Evolutionary conservation across 2,113 vertebrate genomes (phyloP), one percentile per base, ranked within the genome.

Genomic region (Bagarius yarrelli): DNA sequence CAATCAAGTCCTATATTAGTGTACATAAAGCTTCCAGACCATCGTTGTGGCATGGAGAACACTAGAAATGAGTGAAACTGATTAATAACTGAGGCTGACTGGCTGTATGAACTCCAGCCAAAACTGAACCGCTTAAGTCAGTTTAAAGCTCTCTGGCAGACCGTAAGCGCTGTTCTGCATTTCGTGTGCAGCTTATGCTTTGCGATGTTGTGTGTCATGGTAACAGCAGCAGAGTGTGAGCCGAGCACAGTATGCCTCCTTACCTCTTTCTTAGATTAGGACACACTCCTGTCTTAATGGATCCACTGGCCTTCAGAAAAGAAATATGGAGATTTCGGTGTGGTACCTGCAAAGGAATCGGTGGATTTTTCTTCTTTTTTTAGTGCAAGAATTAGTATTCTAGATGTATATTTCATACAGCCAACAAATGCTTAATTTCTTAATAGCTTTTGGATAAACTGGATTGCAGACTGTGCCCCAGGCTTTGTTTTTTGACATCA

Each of bases 131-230:
- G 40, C 47, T 81, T 63, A 25, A 55, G n/a, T 50, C 19, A 36
- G 21, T 73, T 32, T 34, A 81, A 79, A 81, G 27, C 44, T 55
- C 32, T 75, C 57, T 66, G 60, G 50, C 59, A 75, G 27, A 64
- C 25, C 34, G 18, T 63, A 61, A 47, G 27, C 79, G 21, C 14
- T 13, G 15, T 64, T 81, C 47, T 44, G 4, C 4, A 13, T 66
- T 74, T 47, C 69, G 32, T 79, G 32, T 74, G 70, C 21, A 50
- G 40, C 57, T 72, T 30, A 34, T 73, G 9, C 59, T 36, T n/a
- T 14, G 19, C 14, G 8, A 61, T 81, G 80, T 52, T 75, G 71
- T 55, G 59, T 81, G 36, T 80, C 78, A 78, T 80, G 55, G 36
- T 72, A 70, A 70, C 78, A 53, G 78, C 66, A 71, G 67, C 53